These are phyloP conservation scores for Ostrea denselamellosa DNA, from an alignment of 1,140 invertebrate genomes.

Conservation along the genomic window DNA sequence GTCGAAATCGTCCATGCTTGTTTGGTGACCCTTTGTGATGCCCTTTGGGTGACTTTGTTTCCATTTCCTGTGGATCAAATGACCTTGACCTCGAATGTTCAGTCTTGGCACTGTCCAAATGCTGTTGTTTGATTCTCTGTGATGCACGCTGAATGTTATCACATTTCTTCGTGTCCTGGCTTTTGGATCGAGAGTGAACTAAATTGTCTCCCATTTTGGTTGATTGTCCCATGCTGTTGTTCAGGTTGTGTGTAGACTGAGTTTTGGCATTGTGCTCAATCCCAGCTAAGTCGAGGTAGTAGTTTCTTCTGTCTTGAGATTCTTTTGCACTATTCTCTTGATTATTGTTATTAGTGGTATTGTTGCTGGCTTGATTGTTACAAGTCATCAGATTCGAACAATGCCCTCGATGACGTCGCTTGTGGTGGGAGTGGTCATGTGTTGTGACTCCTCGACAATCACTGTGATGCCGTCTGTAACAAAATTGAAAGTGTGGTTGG, in stretches of 20 bases:
- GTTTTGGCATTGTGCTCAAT: constrained; percentile 76
- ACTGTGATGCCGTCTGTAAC: constrained; percentile 73
- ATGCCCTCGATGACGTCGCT: constrained; percentile 64
- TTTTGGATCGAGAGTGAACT: constrained; percentile 68
- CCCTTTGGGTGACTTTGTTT: constrained; percentile 53
- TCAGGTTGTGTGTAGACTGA: constrained; percentile 59
- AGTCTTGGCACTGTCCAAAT: constrained; percentile 49
- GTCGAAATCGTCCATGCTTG: constrained; percentile 66
- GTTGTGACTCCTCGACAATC: constrained; percentile 65
- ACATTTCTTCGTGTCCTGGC: constrained; percentile 69
- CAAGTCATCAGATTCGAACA: constrained; percentile 12
- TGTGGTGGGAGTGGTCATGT: constrained; percentile 66
- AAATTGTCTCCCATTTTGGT: neutral
- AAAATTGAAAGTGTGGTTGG: neutral
- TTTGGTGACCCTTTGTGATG: constrained; percentile 56
- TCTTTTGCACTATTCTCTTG: constrained; percentile 66
- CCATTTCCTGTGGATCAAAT: constrained; percentile 70
- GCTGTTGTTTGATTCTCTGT: constrained; percentile 56
- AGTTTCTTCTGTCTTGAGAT: constrained; percentile 77
- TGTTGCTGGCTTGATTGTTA: constrained; percentile 42
- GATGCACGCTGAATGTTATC: constrained; percentile 64
- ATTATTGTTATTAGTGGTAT: constrained; percentile 52
- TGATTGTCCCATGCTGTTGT: constrained; percentile 55
- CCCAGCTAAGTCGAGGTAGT: constrained; percentile 80
- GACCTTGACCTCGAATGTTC: constrained; percentile 73